Evolutionary conservation across 2,797 vertebrate species (phyloP), one percentile per base, ranked within the genome.

Genomic region (Astyanax mexicanus): DNA sequence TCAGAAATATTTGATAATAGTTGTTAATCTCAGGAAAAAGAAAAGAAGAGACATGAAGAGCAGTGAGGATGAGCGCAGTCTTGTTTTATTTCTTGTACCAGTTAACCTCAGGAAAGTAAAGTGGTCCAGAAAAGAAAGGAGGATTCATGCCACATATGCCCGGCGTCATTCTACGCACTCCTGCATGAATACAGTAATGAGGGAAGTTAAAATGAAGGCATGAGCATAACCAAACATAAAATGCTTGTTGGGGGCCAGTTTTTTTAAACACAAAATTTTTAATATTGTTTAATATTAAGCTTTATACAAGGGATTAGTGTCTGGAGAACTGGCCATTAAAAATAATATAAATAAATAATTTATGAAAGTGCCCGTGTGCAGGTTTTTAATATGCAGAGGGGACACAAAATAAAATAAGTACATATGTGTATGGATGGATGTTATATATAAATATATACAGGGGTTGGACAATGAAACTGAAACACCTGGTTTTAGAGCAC

Each of bases 291-390:
- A 29, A 12, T n/a, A 55, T 15, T 15, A 37, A 23, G 38, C 45
- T 51, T 54, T 29, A 1, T 54, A 65, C 21, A 38, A 40, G 35
- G 17, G 64, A 78, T 44, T 49, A 45, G 11, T 74, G 49, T 38
- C 15, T 38, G 11, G 10, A 54, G 17, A 44, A 55, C 9, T 49
- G 2, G 40, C 44, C 32, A 6, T 83, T 3, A 70, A 69, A 69
- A 79, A 52, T 64, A 75, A 80, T 52, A 29, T 37, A 4, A 23
- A 9, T 78, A 83, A 44, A 45, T 49, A 61, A 45, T 27, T 62
- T 73, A 6, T 15, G 69, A 92, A 93, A 93, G 92, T 93, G 92
- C 72, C 87, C 77, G 75, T 89, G 90, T 93, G 92, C 92, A 93
- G 91, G 92, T 83, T 87, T 87, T 76, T 78, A 78, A 77, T 72